Base-by-base conservation (phyloP, 2,113 vertebrate species). In the Cephalopholis sonnerati region DNA sequence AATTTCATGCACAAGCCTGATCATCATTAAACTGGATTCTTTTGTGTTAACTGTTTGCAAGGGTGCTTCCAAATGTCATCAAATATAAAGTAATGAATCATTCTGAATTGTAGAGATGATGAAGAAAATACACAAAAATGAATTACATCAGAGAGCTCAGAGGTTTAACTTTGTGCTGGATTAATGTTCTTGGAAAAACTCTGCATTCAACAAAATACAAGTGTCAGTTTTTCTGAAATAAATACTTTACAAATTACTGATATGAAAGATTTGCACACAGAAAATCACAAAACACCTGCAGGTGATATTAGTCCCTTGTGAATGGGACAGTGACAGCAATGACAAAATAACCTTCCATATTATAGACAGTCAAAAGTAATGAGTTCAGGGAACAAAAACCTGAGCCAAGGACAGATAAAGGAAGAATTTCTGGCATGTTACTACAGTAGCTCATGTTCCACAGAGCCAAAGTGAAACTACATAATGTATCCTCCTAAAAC, bases 21-120 rank as follows among this genome's bases (percentile, higher is more conserved):
- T 29, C 68, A 24, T 78, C 74, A 85, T 73, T 85, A 82, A 82
- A 79, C 41, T 29, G 54, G 51, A 58, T 46, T 64, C 24, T 65
- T 77, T 63, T 48, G 29, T 78, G 55, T 61, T 54, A 78, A 54
- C 25, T 50, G 5, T 59, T 62, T n/a, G 15, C 11, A 57, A 41
- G 4, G 67, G 7, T 48, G 44, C 20, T 39, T 44, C 12, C 50
- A 57, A 74, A 78, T 29, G 3, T 18, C 25, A 13, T 24, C 46
- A 57, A 24, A 74, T 27, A 51, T 44, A 2, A 54, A 10, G 32
- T n/a, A 81, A 62, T 74, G 63, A 84, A 64, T 68, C 48, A 57
- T 27, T 39, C 4, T 39, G 41, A 29, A 65, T 10, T 57, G 17
- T 22, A 5, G 41, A 22, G 32, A 70, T 55, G 4, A 41, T 50